Evolutionary conservation across 1,140 invertebrate genomes (phyloP).

Genomic region (Drosophila tsacasi): DNA sequence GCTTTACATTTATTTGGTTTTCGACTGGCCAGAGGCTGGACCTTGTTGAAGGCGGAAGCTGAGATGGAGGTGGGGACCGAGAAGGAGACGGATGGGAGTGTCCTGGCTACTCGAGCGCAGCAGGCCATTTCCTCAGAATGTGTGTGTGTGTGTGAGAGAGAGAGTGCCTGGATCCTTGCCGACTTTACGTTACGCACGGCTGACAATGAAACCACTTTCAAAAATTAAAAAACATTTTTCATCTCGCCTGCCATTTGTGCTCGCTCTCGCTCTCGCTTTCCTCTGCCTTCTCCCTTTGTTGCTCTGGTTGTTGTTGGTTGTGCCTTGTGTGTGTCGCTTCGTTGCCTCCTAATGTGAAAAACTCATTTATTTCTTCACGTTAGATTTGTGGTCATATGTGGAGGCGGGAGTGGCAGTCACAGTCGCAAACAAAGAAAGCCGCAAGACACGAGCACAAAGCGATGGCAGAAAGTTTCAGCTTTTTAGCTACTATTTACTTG

Average conservation of each 20-base stretch:
- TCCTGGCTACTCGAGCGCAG: conserved; percentile 74
- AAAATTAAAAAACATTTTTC: conserved; percentile 85
- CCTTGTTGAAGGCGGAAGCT: conserved; percentile 16
- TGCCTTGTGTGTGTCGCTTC: conserved; percentile 74
- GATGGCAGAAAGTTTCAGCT: conserved; percentile 27
- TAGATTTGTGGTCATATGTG: conserved; percentile 78
- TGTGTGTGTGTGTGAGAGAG: conserved; percentile 15
- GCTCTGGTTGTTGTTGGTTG: conserved; percentile 50
- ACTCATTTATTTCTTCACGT: conserved; percentile 82
- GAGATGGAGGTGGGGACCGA: neutral
- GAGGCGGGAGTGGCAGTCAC: conserved; percentile 1
- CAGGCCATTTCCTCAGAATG: conserved; percentile 69
- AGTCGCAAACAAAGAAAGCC: conserved; percentile 41
- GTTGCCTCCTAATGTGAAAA: conserved; percentile 81
- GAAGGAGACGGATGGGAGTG: conserved; percentile 29
- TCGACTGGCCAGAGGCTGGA: conserved; percentile 5
- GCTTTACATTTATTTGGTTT: conserved; percentile 2
- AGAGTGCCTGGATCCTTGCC: conserved; percentile 64
- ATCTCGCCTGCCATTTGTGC: conserved; percentile 76
- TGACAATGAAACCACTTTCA: conserved; percentile 85
- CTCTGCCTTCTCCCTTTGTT: conserved; percentile 47
- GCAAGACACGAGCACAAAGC: conserved; percentile 12
- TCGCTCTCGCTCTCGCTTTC: conserved; percentile 57
- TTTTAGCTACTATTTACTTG: conserved; percentile 63
- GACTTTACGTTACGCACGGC: conserved; percentile 83